phyloP scores from a whole-genome alignment of 2,888 invertebrate species.

The Crematogaster levior region DNA sequence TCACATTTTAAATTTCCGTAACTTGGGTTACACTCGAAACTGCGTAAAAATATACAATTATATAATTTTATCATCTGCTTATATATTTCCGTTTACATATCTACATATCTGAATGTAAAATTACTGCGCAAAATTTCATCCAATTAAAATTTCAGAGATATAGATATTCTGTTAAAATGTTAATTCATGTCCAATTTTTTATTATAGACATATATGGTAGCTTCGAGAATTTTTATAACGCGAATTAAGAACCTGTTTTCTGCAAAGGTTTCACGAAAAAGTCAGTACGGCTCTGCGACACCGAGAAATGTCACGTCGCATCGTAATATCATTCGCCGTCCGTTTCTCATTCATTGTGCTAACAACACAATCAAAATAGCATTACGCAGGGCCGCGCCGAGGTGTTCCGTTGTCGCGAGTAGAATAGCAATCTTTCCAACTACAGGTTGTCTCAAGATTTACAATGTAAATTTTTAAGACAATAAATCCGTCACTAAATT shows the following conservation, averaged over 20 bases:
- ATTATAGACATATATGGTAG: background rate
- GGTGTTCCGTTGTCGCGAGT: background rate
- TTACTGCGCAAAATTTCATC: background rate
- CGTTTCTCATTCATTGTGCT: constrained; percentile 67
- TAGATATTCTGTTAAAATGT: background rate
- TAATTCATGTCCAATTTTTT: background rate
- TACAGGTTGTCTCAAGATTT: background rate
- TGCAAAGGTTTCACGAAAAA: background rate
- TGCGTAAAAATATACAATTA: background rate
- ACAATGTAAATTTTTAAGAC: background rate
- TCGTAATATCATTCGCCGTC: constrained; percentile 10
- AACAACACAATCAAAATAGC: constrained; percentile 71
- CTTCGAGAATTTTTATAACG: background rate
- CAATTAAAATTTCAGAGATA: constrained; percentile 1
- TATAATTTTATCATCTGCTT: background rate
- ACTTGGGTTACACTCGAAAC: background rate
- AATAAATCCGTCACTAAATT: background rate
- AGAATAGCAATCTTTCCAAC: background rate
- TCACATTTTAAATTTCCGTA: background rate
- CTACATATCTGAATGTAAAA: background rate
- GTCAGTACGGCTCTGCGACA: background rate
- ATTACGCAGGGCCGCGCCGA: constrained; percentile 64
- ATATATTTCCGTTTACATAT: background rate
- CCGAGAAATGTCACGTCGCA: constrained; percentile 22
- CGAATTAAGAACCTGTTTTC: background rate